A percentile compares a stretch with the other conserved stretches of the same genome.
Conservation (phyloP, 2,888 invertebrate species). For the Pelosia muscerda region DNA sequence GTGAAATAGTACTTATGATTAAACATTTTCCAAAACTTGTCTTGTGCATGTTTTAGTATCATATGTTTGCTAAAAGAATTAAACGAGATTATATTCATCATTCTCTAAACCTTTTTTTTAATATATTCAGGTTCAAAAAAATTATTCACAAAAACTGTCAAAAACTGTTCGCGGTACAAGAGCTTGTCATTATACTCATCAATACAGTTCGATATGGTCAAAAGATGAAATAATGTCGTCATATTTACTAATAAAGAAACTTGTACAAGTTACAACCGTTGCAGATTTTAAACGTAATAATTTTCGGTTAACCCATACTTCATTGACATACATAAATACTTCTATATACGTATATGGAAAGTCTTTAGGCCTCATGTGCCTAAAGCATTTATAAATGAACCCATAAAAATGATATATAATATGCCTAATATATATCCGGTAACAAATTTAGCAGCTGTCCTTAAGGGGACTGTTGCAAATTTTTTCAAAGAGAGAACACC, state of each 20-base stretch:
- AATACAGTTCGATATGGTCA: slow-evolving; percentile 5
- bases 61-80: not conserved
- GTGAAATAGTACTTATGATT: too few relatives aligned
- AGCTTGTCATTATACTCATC: slow-evolving; percentile 13
- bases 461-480: too few relatives aligned
- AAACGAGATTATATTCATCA: too few relatives aligned
- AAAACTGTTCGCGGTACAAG: slow-evolving; percentile 2
- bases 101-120: too few relatives aligned
- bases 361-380: not conserved
- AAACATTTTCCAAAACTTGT: too few relatives aligned
- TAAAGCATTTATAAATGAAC: not conserved
- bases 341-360: slow-evolving; percentile 7
- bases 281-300: slow-evolving; percentile 9
- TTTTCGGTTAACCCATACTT: not conserved
- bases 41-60: not conserved
- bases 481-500: too few relatives aligned
- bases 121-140: not conserved
- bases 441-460: slow-evolving; percentile 21
- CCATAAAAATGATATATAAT: not conserved
- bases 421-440: slow-evolving; percentile 23
- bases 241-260: slow-evolving; percentile 18
- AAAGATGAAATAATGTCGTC: slow-evolving; percentile 1
- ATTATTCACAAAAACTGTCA: not conserved
- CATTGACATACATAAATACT: not conserved
- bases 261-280: slow-evolving; percentile 9